phyloP scores from a whole-genome alignment of 2,797 vertebrate species.

The Presbytis comata region DNA sequence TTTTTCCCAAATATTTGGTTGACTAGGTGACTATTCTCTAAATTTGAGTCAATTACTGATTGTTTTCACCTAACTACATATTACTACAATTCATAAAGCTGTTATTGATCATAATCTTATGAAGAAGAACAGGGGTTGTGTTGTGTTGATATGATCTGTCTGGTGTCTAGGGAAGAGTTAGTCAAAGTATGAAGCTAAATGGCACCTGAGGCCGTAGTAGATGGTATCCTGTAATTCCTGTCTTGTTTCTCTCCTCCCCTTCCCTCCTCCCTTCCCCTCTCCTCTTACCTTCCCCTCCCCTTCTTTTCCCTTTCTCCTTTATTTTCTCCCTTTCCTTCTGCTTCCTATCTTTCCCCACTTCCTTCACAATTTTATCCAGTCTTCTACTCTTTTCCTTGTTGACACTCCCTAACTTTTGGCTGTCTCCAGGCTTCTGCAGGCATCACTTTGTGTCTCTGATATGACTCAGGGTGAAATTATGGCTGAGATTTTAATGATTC shows the following conservation, averaged over 20 bases:
- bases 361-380: background rate
- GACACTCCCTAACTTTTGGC: background rate
- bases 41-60: background rate
- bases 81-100: background rate
- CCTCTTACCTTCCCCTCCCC: background rate
- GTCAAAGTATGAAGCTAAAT: background rate
- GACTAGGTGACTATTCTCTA: background rate
- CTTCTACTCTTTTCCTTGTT: background rate
- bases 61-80: background rate
- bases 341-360: background rate
- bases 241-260: too few relatives aligned
- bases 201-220: background rate
- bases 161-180: background rate
- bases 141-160: slow-evolving; percentile 1
- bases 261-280: background rate
- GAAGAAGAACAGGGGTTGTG: background rate
- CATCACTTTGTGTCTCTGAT: background rate
- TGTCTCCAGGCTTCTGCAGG: background rate
- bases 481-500: background rate
- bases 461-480: background rate
- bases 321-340: background rate
- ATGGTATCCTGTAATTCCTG: background rate
- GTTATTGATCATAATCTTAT: background rate
- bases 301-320: background rate
- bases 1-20: background rate